Evolutionary conservation across 2,113 vertebrate genomes (phyloP).

Genomic region (Syrmaticus mikado): DNA sequence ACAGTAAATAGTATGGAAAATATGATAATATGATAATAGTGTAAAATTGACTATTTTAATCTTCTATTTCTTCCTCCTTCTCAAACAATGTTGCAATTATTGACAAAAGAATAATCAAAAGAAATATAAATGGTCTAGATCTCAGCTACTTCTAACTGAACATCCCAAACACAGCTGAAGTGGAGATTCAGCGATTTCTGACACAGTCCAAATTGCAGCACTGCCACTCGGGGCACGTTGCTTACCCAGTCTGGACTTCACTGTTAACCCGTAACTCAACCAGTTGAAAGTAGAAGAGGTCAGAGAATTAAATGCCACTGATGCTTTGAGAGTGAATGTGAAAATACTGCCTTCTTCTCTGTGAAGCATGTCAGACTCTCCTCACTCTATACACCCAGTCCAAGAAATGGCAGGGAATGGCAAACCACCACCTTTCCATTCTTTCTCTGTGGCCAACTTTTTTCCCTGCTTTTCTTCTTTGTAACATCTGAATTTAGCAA

Average conservation of each 20-base stretch:
- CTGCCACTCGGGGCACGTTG: rapidly evolving
- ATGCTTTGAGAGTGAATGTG: not conserved
- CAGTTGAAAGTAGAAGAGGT: not conserved
- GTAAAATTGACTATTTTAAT: not conserved
- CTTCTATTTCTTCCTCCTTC: not conserved
- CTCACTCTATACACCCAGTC: not conserved
- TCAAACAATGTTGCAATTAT: not conserved
- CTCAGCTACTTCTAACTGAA: not conserved
- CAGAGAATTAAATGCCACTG: not conserved
- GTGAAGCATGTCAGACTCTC: not conserved
- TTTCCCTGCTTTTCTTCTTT: not conserved
- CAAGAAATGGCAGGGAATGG: not conserved
- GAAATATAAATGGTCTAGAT: not conserved
- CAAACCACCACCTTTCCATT: not conserved
- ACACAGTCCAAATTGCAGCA: not conserved
- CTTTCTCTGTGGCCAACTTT: not conserved
- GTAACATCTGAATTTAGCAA: not conserved
- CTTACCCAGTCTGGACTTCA: not conserved
- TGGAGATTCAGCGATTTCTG: not conserved
- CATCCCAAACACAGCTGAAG: not conserved
- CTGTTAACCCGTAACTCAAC: not conserved
- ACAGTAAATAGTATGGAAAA: not conserved
- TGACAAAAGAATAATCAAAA: not conserved
- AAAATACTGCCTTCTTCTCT: not conserved
- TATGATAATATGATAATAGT: not conserved